Evolutionary conservation across 2,113 vertebrate genomes (phyloP), one percentile per base, ranked within the genome.

Genomic region (Ameiurus melas): DNA sequence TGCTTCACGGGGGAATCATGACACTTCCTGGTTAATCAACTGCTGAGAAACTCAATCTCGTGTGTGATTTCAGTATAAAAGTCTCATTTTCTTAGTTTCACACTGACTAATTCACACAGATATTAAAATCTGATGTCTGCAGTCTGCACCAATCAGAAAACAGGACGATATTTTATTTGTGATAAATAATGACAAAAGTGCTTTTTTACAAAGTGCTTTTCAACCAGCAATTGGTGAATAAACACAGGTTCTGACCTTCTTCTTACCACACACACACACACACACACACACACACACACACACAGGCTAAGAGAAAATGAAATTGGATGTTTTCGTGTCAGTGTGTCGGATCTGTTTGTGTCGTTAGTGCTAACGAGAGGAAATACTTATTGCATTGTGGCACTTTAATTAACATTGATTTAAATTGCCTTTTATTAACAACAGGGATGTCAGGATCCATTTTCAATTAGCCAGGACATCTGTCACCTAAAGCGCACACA

Each of bases 361-460:
- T 89, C 12, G 60, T 39, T 86, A 43, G 47, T 81, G 71, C 8
- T 86, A 90, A 88, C 87, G 83, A 87, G 51, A 88, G 58, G 64
- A 85, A 90, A 85, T 86, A 80, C 85, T 88, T 89, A 89, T 90
- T 91, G 30, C 68, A 85, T 86, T 88, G 60, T 90, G 86, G 84
- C 84, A 78, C 25, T 91, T 89, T 90, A 90, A 91, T 92, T 89
- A 92, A 91, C 81, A 33, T 90, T 89, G 89, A 90, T 89, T 91
- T 90, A 86, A 89, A 90, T 87, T 57, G 85, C 83, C 80, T 75
- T 87, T 89, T 91, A 92, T 91, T 91, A 92, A 91, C 85, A 39
- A 89, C 83, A 84, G 81, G 39, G 78, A 89, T 47, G 64, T 90
- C 88, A 71, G 79, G 89, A 89, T 88, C 80, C 86, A 90, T 92